A percentile compares a stretch with the other conserved stretches of the same genome.
These are phyloP conservation scores for Caenorhabditis macrosperma DNA, from an alignment of 2,888 invertebrate species.

Conservation along the genomic window DNA sequence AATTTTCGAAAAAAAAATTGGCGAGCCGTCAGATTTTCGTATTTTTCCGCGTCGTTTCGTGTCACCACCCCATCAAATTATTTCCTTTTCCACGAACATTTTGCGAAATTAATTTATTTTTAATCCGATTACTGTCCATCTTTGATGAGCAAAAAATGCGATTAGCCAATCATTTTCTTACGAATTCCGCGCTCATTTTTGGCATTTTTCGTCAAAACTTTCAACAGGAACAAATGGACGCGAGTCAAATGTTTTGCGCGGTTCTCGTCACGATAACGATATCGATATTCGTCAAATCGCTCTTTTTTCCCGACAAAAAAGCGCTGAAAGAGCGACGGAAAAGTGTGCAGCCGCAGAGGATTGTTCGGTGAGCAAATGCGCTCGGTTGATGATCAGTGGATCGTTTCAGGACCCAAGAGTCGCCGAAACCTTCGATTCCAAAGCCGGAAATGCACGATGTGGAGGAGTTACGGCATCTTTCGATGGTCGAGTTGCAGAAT, in stretches of 20 bases:
- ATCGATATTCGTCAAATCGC: constrained; percentile 31
- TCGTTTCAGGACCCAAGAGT: background rate
- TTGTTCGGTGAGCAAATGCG: background rate
- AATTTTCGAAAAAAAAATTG: too few species aligned
- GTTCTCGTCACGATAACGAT: constrained; percentile 25
- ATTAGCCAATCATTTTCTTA: too few species aligned
- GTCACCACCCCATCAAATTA: too few species aligned
- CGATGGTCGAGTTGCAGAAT: constrained; percentile 33
- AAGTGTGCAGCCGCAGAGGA: background rate
- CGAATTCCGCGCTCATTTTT: background rate
- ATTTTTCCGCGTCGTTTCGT: too few species aligned
- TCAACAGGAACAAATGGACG: constrained; percentile 35
- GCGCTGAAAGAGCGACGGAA: background rate
- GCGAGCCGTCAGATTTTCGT: too few species aligned
- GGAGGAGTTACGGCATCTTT: constrained; percentile 38
- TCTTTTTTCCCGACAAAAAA: constrained; percentile 33
- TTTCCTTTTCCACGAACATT: too few species aligned
- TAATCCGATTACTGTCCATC: too few species aligned
- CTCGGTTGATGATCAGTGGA: background rate
- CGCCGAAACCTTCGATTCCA: background rate
- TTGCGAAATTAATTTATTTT: too few species aligned
- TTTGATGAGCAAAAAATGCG: too few species aligned
- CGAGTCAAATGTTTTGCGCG: constrained; percentile 34
- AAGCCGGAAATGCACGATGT: constrained; percentile 42
- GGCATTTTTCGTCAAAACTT: background rate